Evolutionary conservation across 2,797 vertebrate species (phyloP).

Genomic region (Falco peregrinus): DNA sequence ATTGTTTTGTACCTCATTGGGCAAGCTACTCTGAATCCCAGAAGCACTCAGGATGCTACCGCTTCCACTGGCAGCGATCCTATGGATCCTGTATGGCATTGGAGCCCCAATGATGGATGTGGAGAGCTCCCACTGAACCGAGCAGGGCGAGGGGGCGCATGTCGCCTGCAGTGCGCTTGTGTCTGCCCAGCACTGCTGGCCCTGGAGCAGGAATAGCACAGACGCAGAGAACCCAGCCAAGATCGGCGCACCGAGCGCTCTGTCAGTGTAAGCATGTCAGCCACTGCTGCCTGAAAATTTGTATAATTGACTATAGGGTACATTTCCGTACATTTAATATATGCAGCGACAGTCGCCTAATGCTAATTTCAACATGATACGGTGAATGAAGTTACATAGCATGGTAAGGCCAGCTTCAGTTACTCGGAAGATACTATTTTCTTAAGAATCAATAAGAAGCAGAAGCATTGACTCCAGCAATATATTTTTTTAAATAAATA

Average conservation of each 20-base stretch:
- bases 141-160: rapidly evolving
- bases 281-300: not conserved
- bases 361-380: not conserved
- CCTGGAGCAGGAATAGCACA: rapidly evolving
- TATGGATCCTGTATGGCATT: not conserved
- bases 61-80: not conserved
- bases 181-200: not conserved
- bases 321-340: not conserved
- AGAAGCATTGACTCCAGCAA: not conserved
- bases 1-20: not conserved
- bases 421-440: not conserved
- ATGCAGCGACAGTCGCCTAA: not conserved
- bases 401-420: not conserved
- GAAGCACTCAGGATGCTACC: not conserved
- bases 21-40: not conserved
- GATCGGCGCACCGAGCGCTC: not conserved
- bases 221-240: not conserved
- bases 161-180: not conserved
- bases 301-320: not conserved
- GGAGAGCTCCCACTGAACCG: not conserved
- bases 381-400: not conserved
- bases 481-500: not conserved
- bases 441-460: not conserved
- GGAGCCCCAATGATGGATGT: not conserved
- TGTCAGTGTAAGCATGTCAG: not conserved